Percentiles rank a stretch among this genome's conserved stretches.
Conservation (phyloP, 2,113 vertebrate genomes). For the Plestiodon gilberti region DNA sequence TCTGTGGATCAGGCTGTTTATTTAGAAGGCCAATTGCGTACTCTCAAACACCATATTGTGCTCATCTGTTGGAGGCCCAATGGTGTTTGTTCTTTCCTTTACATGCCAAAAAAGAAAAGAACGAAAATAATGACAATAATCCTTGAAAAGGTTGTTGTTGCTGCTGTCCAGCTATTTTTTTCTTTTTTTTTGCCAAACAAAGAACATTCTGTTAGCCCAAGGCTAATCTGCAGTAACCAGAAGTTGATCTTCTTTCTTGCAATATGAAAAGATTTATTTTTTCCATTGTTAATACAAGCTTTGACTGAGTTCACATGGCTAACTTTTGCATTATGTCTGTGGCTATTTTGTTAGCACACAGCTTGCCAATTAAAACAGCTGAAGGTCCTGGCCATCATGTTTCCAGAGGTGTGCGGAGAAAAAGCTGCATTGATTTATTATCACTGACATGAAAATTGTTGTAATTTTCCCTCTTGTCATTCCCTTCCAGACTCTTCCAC, state of each 20-base stretch:
- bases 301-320: conserved; percentile 35
- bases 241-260: conserved; percentile 32
- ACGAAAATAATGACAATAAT: background rate
- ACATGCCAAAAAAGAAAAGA: background rate
- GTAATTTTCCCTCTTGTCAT: conserved; percentile 33
- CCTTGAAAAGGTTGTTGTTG: background rate
- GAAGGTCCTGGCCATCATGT: conserved; percentile 48
- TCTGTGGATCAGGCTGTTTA: background rate
- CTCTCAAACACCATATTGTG: background rate
- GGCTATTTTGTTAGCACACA: conserved; percentile 25
- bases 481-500: background rate
- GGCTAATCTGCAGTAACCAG: conserved; percentile 55
- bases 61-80: conserved; percentile 2
- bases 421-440: conserved; percentile 56
- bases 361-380: conserved; percentile 52
- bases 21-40: background rate
- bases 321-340: conserved; percentile 22
- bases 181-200: conserved; percentile 32
- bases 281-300: conserved; percentile 36
- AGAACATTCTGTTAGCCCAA: conserved; percentile 7
- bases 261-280: conserved; percentile 19
- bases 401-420: conserved; percentile 41
- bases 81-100: background rate
- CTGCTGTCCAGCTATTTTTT: conserved; percentile 11
- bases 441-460: conserved; percentile 57